Base-by-base conservation (phyloP, 1,140 invertebrate genomes). In the Hylyphantes graminicola region DNA sequence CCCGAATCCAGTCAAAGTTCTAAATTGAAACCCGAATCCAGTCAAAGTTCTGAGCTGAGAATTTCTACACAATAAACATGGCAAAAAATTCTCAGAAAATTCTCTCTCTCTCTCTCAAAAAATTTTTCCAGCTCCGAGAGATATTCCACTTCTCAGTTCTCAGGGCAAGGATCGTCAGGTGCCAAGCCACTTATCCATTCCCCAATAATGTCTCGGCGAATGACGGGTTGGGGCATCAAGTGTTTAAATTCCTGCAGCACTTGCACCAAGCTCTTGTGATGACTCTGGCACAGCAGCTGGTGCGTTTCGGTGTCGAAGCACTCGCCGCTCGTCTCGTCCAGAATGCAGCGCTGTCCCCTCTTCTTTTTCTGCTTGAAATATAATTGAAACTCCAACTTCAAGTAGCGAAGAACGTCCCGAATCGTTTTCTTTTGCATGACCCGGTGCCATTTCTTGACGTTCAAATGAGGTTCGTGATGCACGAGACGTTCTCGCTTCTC, bases 251-350 rank as follows among this genome's bases (percentile, higher is more conserved):
- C 70, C 57, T 19, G 6, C 70, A 73, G 35, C 0, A 73, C 17
- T 54, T 73, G 70, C 19, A 73, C 35, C 11, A 73, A 13, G 50
- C 53, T 73, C 12, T 73, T 73, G 8, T 73, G 51, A 21, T 10
- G 12, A 57, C 70, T 73, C 7, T 73, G 17, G 11, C 70, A 73
- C 9, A 73, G 12, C 7, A 73, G 21, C 9, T 11, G 0, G 57
- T 73, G 53, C 0, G 17, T 73, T 57, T 57, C 53, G 2, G 8
- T 55, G 17, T 73, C 70, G 35, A 73, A 73, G 0, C 4, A 15
- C 9, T 70, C n/a, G n/a, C n/a, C 67, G 2, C 53, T 51, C 3
- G 50, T 0, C 12, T 70, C 67, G 7, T 73, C 57, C 21, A 73
- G 17, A n/a, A 73, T 55, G 12, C 70, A 73, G 2, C 70, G 17